These are phyloP conservation scores for Mastigias papua DNA, from an alignment of 30 jellyfish, hydroid and myxozoan species.

Conservation along the genomic window DNA sequence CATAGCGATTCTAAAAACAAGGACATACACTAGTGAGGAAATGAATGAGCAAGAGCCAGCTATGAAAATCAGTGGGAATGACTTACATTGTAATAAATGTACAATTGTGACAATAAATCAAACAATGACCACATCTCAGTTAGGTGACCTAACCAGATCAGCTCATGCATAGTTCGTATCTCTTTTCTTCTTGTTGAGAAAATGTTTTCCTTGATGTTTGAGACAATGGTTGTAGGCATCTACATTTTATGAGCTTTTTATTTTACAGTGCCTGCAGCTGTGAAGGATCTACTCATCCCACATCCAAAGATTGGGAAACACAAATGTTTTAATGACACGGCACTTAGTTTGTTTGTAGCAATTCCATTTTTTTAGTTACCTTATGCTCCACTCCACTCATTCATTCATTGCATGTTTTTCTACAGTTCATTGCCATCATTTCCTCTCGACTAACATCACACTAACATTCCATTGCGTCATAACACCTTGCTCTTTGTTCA, in stretches of 20 bases:
- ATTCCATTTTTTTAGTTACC: too few species aligned
- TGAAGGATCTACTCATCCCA: not conserved
- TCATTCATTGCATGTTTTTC: too few species aligned
- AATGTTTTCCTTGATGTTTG: not conserved
- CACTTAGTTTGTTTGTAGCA: not conserved
- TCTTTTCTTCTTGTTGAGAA: not conserved
- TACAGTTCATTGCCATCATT: too few species aligned
- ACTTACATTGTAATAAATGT: not conserved
- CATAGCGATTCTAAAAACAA: not conserved
- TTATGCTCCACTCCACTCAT: too few species aligned
- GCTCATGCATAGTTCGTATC: not conserved
- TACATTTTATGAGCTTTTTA: too few species aligned
- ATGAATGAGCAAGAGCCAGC: not conserved
- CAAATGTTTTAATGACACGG: not conserved
- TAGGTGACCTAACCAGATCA: too few species aligned
- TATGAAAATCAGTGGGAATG: not conserved
- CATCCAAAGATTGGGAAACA: not conserved
- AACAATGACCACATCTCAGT: not conserved
- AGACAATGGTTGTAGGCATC: not conserved
- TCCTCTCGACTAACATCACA: too few species aligned
- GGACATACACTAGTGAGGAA: not conserved
- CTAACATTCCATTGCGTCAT: too few species aligned
- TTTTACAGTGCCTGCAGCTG: not conserved
- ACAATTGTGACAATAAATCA: not conserved
- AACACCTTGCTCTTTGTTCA: too few species aligned